Conservation (phyloP, 2,113 vertebrate genomes). For the Phocoena sinus region DNA sequence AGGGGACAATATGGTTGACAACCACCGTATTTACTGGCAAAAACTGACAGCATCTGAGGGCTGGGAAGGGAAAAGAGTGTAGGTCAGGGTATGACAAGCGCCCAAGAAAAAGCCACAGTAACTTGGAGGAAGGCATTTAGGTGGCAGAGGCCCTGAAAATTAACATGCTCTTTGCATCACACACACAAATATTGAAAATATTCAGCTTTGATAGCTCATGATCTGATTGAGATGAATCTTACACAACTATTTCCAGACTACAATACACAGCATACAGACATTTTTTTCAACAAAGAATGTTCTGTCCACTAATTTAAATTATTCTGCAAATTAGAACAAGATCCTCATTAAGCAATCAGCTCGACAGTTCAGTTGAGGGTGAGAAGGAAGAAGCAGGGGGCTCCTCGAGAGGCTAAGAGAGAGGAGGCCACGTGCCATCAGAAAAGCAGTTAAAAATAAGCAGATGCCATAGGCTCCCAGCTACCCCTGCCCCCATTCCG, state of each 20-base stretch:
- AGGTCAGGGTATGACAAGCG: not conserved
- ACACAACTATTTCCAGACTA: not conserved
- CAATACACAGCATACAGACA: not conserved
- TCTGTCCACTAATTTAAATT: not conserved
- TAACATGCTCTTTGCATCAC: not conserved
- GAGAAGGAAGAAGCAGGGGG: not conserved
- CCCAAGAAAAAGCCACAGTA: not conserved
- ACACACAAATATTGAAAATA: not conserved
- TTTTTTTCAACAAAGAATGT: not conserved
- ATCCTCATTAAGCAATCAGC: not conserved
- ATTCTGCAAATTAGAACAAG: not conserved
- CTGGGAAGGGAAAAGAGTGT: not conserved
- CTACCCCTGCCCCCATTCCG: not conserved
- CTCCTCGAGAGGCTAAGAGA: not conserved
- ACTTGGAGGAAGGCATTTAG: not conserved
- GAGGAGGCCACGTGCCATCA: not conserved
- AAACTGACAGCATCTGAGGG: not conserved
- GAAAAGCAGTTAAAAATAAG: not conserved
- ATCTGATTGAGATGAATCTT: not conserved
- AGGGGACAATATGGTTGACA: not conserved
- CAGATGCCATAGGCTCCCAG: not conserved
- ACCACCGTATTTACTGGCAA: not conserved
- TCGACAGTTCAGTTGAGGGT: not conserved
- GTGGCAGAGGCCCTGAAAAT: not conserved
- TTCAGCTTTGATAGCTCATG: not conserved